Evolutionary conservation across 2,888 invertebrate species (phyloP).

Genomic region (Neoscelio sp.): DNA sequence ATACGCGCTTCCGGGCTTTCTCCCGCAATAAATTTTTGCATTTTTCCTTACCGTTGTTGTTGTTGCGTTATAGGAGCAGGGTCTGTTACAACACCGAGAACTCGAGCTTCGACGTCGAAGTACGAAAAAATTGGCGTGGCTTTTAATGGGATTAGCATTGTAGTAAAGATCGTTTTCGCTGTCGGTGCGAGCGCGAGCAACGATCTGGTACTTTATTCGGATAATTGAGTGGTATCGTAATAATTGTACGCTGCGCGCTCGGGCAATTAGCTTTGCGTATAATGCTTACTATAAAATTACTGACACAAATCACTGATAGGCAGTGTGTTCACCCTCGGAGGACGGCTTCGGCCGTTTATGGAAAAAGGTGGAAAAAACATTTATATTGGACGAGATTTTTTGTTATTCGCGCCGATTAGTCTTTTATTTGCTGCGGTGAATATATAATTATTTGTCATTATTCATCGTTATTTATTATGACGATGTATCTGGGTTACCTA

Average conservation of each 20-base stretch:
- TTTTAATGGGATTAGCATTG: conserved; percentile 60
- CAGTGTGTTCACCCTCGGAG: conserved; percentile 14
- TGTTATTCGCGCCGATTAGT: too few species aligned
- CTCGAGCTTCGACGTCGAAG: conserved; percentile 25
- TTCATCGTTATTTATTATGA: too few species aligned
- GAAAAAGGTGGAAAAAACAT: too few species aligned
- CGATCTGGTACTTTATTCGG: conserved; percentile 57
- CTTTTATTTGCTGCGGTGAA: too few species aligned
- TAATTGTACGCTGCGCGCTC: conserved; percentile 38
- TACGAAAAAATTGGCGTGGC: conserved; percentile 46
- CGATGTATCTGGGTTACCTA: too few species aligned
- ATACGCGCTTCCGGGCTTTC: conserved; percentile 67
- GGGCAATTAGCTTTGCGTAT: conserved; percentile 57
- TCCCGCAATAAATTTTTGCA: conserved; percentile 27
- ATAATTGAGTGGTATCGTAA: conserved; percentile 59
- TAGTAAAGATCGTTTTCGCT: conserved; percentile 51
- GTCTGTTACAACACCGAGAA: conserved; percentile 3
- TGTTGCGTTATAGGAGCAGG: neutral
- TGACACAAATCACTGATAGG: conserved; percentile 47
- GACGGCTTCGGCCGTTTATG: conserved; percentile 26
- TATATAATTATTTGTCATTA: too few species aligned
- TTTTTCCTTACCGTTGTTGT: conserved; percentile 14
- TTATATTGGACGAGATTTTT: too few species aligned
- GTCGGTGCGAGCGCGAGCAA: conserved; percentile 41
- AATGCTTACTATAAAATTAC: conserved; percentile 47